phyloP scores from a whole-genome alignment of 2,113 vertebrate species.

The Anas platyrhynchos region DNA sequence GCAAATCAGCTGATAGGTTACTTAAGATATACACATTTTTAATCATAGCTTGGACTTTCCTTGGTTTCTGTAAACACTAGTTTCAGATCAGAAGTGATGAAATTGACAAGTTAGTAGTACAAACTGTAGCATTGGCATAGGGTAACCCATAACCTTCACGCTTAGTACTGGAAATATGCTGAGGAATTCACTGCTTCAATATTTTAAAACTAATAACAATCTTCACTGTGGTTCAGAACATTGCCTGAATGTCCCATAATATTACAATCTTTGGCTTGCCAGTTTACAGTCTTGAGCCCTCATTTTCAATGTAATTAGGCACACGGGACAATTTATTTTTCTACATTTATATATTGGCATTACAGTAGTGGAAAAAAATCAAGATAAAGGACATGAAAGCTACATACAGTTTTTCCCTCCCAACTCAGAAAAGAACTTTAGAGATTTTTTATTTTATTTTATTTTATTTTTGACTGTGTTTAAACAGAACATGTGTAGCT shows the following conservation, averaged over 20 bases:
- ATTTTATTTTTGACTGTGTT: not conserved
- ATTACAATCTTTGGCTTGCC: accelerated
- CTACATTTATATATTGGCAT: not conserved
- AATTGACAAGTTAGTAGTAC: not conserved
- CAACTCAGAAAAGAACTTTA: not conserved
- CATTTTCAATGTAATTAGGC: not conserved
- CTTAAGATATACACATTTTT: not conserved
- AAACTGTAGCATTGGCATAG: not conserved
- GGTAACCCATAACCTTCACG: not conserved
- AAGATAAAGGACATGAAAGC: not conserved
- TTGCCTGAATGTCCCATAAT: not conserved
- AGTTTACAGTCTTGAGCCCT: not conserved
- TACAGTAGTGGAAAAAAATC: not conserved
- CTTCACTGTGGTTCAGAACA: not conserved
- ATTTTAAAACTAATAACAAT: not conserved
- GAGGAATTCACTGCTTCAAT: not conserved
- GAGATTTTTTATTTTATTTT: not conserved
- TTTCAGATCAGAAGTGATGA: accelerated
- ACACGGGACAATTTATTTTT: not conserved
- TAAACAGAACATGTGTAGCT: not conserved
- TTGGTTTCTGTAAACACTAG: not conserved
- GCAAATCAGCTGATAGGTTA: not conserved
- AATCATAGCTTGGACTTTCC: not conserved
- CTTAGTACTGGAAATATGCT: not conserved
- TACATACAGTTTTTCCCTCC: not conserved